Conservation (phyloP, 2,888 invertebrate genomes). For the Phaonia tiefii region DNA sequence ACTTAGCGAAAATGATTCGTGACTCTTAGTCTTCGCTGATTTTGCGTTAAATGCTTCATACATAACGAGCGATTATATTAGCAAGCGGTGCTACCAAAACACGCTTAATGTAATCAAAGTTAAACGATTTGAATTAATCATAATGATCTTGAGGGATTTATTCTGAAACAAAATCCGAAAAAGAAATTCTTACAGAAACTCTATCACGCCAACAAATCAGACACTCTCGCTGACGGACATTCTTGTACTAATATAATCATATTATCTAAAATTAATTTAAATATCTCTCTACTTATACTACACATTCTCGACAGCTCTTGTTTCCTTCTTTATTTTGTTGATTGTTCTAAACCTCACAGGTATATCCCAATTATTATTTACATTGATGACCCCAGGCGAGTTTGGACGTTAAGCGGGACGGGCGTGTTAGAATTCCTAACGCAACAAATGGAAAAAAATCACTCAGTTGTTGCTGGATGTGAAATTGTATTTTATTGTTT, state of each 20-base stretch:
- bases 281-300: background rate
- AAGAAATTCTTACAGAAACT: no score
- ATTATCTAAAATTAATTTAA: slow-evolving; percentile 29
- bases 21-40: no score
- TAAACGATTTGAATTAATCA: no score
- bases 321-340: background rate
- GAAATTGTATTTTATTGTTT: slow-evolving; percentile 25
- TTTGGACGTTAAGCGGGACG: background rate
- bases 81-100: no score
- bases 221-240: background rate
- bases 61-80: no score
- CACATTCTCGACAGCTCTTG: background rate
- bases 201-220: background rate
- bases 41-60: no score
- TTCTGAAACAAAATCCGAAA: no score
- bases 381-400: background rate
- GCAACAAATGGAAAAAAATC: slow-evolving; percentile 14
- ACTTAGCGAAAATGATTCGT: no score
- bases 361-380: slow-evolving; percentile 26
- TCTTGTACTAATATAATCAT: background rate
- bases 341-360: slow-evolving; percentile 25
- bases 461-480: background rate
- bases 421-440: background rate
- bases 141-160: no score
- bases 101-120: no score